Evolutionary conservation across 2,888 invertebrate species (phyloP), one percentile per base, ranked within the genome.

Genomic region (Leptinotarsa tumamoca): DNA sequence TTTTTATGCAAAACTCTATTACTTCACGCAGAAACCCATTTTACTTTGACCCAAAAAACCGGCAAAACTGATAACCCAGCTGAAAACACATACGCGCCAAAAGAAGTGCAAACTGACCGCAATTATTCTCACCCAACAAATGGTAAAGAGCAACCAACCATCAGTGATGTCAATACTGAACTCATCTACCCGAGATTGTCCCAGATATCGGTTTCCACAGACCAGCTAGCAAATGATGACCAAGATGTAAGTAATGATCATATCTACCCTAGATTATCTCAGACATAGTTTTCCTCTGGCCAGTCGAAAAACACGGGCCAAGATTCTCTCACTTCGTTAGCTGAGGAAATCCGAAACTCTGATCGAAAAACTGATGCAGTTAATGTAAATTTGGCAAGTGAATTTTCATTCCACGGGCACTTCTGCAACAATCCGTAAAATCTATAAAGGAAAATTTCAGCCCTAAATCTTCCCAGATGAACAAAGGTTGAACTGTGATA

Each of bases 181-280:
- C 66, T 33, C 27, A 66, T 66, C 66, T 66, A 66, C 33, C 66
- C 3, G 4, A 66, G 43, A 66, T 66, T 66, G 33, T 66, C 66
- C 33, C 66, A 66, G 49, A 4, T 66, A 33, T 43, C 66, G 15
- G 43, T 21, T 27, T 66, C 66, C 33, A n/a, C 66, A 33, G 66
- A 66, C 66, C 66, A 66, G 43, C 15, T 5, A 66, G 14, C 14
- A 66, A 66, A 66, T 66, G 66, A 27, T 66, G 66, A 63, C 23
- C 21, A 66, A 15, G 66, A 15, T 23, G 66, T 66, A 43, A 66
- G 3, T 66, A 66, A 10, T 66, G 66, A 66, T 2, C 66, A 66
- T 15, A 66, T 66, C 66, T 33, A 66, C 17, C 66, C 66, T 15
- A 66, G 66, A 66, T 43, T 66, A 18, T 66, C 66, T 5, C 66